A percentile compares a stretch with the other conserved stretches of the same genome.
phyloP scores from a whole-genome alignment of 2,797 vertebrate species.

The Enteromius afrohamiltoni region DNA sequence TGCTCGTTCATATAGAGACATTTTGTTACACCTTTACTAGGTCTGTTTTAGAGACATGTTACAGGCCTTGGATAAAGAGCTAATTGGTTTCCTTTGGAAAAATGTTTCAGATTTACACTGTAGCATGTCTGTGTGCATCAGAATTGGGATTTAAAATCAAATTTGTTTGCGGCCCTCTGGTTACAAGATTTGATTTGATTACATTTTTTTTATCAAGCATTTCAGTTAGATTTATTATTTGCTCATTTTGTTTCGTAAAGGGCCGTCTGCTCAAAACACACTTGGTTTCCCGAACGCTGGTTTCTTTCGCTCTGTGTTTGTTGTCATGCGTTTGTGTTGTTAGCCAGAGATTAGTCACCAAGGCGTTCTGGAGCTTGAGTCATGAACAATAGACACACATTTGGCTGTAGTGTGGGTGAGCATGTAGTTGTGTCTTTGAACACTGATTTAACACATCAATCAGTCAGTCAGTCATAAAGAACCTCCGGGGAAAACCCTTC shows the following conservation, averaged over 20 bases:
- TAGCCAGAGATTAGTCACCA: background rate
- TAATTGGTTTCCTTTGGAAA: too few species aligned
- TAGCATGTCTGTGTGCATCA: too few species aligned
- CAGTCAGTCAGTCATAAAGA: conserved; percentile 41
- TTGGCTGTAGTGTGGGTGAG: background rate
- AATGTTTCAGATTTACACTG: too few species aligned
- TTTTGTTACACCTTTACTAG: too few species aligned
- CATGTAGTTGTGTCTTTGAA: conserved; percentile 32
- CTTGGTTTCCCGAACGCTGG: background rate
- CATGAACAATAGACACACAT: background rate
- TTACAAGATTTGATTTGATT: too few species aligned
- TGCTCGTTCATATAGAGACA: too few species aligned
- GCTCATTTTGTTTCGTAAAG: background rate
- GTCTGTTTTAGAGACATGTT: too few species aligned
- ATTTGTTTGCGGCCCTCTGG: too few species aligned
- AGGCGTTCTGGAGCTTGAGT: background rate
- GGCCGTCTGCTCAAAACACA: background rate
- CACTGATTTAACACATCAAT: conserved; percentile 39
- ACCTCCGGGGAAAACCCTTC: conserved; percentile 47
- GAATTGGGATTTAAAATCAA: too few species aligned
- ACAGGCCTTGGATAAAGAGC: too few species aligned
- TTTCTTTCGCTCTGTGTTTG: background rate
- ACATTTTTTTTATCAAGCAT: too few species aligned
- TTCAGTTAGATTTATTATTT: too few species aligned
- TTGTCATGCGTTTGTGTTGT: background rate